Percentiles rank a stretch among this genome's conserved stretches.
phyloP scores from a whole-genome alignment of 2,888 invertebrate species.

The Lasioglossum leucozonium region DNA sequence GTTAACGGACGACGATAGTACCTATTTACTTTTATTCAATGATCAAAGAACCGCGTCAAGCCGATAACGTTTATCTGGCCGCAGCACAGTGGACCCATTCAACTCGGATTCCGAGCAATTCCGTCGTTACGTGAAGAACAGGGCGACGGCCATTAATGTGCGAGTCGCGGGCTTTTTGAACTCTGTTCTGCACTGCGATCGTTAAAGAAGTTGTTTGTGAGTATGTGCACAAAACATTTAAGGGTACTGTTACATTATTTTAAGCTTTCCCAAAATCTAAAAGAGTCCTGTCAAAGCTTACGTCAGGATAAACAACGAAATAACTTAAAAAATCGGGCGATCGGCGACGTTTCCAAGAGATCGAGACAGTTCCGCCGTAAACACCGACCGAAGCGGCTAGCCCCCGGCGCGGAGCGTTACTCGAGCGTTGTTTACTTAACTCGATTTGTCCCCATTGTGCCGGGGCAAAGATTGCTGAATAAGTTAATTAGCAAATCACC shows the following conservation, averaged over 20 bases:
- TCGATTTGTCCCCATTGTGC: conserved; percentile 5
- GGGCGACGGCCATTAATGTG: conserved; percentile 5
- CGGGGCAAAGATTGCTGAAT: conserved; percentile 42
- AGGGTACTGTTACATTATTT: too few relatives aligned
- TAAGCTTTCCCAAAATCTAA: too few relatives aligned
- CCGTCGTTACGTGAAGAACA: conserved; percentile 40
- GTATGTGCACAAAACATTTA: too few relatives aligned
- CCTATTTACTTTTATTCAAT: conserved; percentile 68
- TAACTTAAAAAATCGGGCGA: neutral
- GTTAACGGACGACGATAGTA: conserved; percentile 58
- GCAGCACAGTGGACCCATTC: conserved; percentile 66
- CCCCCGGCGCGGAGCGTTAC: neutral
- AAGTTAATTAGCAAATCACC: conserved; percentile 50
- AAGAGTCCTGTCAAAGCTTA: too few relatives aligned
- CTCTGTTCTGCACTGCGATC: neutral
- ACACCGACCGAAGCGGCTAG: neutral
- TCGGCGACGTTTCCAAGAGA: neutral
- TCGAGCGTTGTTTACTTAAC: conserved; percentile 25
- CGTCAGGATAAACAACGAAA: too few relatives aligned
- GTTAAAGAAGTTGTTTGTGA: neutral
- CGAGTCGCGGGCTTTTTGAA: conserved; percentile 15
- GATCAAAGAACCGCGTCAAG: conserved; percentile 69
- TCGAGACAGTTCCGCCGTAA: neutral
- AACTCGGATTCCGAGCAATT: conserved; percentile 51
- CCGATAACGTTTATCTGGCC: conserved; percentile 68